A percentile compares a stretch with the other conserved stretches of the same genome.
Evolutionary conservation across 2,888 invertebrate genomes (phyloP).

Genomic region (Epinotia ramella): DNA sequence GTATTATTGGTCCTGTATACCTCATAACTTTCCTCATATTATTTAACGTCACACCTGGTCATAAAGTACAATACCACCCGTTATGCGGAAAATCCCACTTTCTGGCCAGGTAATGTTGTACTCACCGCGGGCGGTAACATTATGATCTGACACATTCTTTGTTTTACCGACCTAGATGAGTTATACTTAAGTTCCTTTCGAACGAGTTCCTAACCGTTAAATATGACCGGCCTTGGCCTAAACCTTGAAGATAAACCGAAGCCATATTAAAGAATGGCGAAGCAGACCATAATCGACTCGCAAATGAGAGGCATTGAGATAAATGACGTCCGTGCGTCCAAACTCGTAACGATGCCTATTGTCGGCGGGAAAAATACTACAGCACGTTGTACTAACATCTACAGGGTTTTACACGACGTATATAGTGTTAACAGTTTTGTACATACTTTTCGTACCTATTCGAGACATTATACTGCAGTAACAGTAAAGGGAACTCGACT

Average conservation of each 20-base stretch:
- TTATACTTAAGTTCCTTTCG: neutral
- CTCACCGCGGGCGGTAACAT: no score
- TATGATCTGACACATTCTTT: no score
- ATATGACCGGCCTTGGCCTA: conserved; percentile 2
- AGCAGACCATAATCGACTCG: conserved; percentile 26
- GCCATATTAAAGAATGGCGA: conserved; percentile 7
- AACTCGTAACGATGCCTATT: conserved; percentile 31
- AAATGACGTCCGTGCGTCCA: conserved; percentile 26
- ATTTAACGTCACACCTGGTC: no score
- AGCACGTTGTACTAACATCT: neutral
- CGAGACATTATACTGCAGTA: no score
- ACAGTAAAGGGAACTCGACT: no score
- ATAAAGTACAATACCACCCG: no score
- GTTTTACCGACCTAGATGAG: no score
- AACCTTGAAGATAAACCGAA: conserved; percentile 11
- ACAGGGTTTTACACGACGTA: neutral
- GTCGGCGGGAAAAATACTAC: neutral
- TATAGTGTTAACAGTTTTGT: neutral
- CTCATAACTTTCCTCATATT: no score
- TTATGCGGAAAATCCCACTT: no score
- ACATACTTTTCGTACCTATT: neutral
- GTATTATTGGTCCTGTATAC: no score
- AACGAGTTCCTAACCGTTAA: neutral
- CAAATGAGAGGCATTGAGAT: conserved; percentile 35
- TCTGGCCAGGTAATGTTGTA: no score